Evolutionary conservation across 2,888 invertebrate genomes (phyloP).

Genomic region (Keiferia lycopersicella): DNA sequence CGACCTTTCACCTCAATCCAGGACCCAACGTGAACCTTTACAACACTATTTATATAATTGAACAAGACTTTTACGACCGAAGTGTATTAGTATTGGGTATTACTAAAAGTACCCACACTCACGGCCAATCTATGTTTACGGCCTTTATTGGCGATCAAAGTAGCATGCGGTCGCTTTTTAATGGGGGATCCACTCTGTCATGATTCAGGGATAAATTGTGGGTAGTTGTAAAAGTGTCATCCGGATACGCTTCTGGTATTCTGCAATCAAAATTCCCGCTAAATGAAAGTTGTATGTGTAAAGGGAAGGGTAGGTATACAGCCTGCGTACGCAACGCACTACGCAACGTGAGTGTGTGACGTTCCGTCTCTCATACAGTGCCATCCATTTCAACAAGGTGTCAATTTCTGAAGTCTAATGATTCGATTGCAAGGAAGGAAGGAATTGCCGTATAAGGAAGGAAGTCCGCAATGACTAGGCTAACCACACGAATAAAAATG

Average conservation of each 20-base stretch:
- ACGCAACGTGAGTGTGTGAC: too few species aligned
- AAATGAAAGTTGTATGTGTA: background rate
- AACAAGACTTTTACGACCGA: conserved; percentile 28
- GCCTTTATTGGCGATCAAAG: conserved; percentile 8
- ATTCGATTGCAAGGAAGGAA: too few species aligned
- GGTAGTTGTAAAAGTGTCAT: conserved; percentile 20
- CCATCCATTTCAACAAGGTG: too few species aligned
- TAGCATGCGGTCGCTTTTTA: background rate
- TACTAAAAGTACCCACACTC: background rate
- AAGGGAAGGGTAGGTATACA: too few species aligned
- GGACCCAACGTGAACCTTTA: conserved; percentile 25
- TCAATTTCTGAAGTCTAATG: too few species aligned
- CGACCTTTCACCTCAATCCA: conserved; percentile 10
- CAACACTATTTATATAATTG: conserved; percentile 32
- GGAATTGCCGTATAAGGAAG: too few species aligned
- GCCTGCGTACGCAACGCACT: too few species aligned
- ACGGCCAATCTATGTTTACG: conserved; percentile 11
- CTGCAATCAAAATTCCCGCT: conserved; percentile 11
- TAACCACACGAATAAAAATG: too few species aligned
- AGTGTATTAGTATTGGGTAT: conserved; percentile 7
- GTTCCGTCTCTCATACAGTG: too few species aligned
- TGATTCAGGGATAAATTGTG: conserved; percentile 19
- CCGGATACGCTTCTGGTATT: conserved; percentile 18
- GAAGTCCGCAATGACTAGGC: too few species aligned
- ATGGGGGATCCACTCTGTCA: background rate